A percentile compares a stretch with the other conserved stretches of the same genome.
Conservation (phyloP, 2,113 vertebrate species). For the Naja naja region DNA sequence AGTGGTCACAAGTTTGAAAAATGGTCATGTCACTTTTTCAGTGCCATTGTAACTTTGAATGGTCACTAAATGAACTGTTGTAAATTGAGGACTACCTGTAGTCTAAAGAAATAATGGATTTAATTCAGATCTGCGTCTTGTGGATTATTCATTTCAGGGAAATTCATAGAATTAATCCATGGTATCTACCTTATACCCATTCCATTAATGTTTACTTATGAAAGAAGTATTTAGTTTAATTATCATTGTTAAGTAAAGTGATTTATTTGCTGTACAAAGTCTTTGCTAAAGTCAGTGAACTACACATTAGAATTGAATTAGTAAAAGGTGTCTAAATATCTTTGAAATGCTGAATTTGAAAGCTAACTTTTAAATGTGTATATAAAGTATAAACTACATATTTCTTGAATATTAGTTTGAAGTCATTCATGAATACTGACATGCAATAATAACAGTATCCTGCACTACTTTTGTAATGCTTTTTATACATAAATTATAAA, state of each 20-base stretch:
- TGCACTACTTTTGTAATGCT: background rate
- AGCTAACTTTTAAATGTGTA: background rate
- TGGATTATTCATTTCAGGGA: too few relatives aligned
- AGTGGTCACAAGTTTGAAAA: background rate
- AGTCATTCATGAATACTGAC: background rate
- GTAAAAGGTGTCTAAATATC: background rate
- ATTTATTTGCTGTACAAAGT: conserved; percentile 29
- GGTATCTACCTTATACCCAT: background rate
- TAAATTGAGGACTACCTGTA: background rate
- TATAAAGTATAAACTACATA: background rate
- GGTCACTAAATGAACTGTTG: background rate
- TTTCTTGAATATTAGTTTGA: background rate
- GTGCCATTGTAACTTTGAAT: background rate
- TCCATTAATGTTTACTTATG: background rate
- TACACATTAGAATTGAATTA: conserved; percentile 17
- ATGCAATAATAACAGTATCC: background rate
- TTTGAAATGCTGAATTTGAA: background rate
- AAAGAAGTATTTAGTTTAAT: background rate
- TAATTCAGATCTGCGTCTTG: conserved; percentile 17
- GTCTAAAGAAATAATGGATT: conserved; percentile 9
- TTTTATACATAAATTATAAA: background rate
- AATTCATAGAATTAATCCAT: background rate
- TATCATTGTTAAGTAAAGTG: background rate
- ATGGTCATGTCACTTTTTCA: background rate
- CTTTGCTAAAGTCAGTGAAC: conserved; percentile 14